These are phyloP conservation scores for Enhydra lutris DNA, from an alignment of 2,113 vertebrate genomes.

Conservation along the genomic window DNA sequence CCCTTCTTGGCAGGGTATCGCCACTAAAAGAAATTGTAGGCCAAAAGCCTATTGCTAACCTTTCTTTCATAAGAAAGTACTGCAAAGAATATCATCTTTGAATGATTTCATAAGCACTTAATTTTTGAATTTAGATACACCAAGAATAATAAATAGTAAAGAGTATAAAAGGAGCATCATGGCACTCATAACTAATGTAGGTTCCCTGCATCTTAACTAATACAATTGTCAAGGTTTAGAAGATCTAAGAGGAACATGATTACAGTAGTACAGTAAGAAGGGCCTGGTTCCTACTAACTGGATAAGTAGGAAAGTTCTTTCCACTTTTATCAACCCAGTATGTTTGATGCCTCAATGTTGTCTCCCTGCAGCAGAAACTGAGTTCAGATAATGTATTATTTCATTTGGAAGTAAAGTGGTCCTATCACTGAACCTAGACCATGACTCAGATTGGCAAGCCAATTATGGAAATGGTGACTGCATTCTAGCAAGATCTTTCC, in stretches of 20 bases:
- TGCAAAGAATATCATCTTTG: background rate
- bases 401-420: background rate
- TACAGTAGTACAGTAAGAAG: background rate
- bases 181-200: background rate
- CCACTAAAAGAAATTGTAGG: background rate
- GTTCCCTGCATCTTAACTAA: background rate
- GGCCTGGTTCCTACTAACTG: background rate
- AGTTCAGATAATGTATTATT: background rate
- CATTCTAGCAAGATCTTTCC: background rate
- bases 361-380: background rate
- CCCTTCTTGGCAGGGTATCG: background rate
- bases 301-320: background rate
- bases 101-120: background rate
- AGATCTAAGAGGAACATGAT: background rate
- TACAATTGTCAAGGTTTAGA: background rate
- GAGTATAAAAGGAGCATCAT: background rate
- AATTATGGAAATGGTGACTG: background rate
- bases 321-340: background rate
- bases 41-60: background rate
- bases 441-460: background rate
- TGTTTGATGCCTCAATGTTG: background rate
- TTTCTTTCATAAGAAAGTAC: background rate
- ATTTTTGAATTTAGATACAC: background rate
- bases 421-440: background rate
- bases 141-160: background rate